These are phyloP conservation scores for Drosophila demipolita DNA, from an alignment of 2,888 invertebrate species.

Conservation along the genomic window DNA sequence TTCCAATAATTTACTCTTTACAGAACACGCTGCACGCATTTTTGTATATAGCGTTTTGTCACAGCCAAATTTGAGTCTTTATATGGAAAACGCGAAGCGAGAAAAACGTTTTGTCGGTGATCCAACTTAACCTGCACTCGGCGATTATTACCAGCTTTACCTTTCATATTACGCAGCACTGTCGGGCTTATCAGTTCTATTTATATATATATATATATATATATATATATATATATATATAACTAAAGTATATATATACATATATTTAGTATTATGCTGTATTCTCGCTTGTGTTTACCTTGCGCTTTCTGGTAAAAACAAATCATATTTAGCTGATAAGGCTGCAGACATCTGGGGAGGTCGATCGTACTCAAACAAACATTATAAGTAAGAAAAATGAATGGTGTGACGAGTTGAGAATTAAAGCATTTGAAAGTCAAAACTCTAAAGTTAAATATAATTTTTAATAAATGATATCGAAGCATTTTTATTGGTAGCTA, in stretches of 20 bases:
- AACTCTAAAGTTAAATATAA: background rate
- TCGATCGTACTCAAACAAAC: conserved; percentile 22
- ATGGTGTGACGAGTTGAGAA: conserved; percentile 4
- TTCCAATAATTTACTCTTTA: conserved; percentile 15
- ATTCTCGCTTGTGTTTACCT: conserved; percentile 39
- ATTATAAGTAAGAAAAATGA: background rate
- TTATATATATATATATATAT: background rate
- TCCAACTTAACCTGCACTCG: conserved; percentile 10
- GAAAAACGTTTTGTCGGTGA: conserved; percentile 6
- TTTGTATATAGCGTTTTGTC: conserved; percentile 26
- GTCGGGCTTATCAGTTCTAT: conserved; percentile 34
- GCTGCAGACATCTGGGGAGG: conserved; percentile 42
- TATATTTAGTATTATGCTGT: conserved; percentile 7
- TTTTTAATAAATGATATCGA: background rate
- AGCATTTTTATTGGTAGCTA: background rate
- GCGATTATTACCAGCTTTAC: conserved; percentile 1
- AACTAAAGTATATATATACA: background rate
- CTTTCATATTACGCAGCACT: conserved; percentile 22
- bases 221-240: background rate
- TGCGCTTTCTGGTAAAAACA: conserved; percentile 36
- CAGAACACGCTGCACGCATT: background rate
- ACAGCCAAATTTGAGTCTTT: conserved; percentile 24
- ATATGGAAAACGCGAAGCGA: conserved; percentile 20
- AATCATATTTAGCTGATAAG: conserved; percentile 49
- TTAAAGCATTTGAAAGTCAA: background rate